These are phyloP conservation scores for Corvus hawaiiensis DNA, from an alignment of 2,113 vertebrate species.

Conservation along the genomic window DNA sequence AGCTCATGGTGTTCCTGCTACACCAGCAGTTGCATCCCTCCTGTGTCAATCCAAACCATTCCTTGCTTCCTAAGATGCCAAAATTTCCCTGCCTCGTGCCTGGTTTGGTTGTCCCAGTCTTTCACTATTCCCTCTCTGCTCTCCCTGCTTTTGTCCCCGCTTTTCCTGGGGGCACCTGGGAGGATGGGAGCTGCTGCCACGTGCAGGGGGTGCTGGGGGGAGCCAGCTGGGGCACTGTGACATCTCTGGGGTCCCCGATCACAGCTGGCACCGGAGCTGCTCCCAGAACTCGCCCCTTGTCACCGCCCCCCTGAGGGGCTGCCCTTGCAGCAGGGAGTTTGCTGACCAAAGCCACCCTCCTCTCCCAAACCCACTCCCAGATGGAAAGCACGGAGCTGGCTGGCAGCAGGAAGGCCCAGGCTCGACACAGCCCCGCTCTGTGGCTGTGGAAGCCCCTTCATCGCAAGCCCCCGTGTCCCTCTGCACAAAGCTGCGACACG, in stretches of 20 bases:
- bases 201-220: background rate
- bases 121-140: background rate
- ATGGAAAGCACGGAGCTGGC: background rate
- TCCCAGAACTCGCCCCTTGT: accelerated
- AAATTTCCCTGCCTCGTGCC: background rate
- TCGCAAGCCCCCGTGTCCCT: background rate
- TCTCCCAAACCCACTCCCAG: background rate
- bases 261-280: accelerated
- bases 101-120: background rate
- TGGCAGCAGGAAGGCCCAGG: background rate
- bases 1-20: background rate
- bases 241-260: background rate
- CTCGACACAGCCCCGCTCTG: accelerated
- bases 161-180: background rate
- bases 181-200: background rate
- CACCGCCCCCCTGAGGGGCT: background rate
- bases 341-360: background rate
- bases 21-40: background rate
- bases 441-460: background rate
- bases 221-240: accelerated
- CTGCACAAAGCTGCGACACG: background rate
- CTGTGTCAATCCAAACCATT: background rate
- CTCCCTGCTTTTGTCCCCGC: background rate
- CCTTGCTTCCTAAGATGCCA: background rate
- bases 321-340: accelerated